Conservation (phyloP, 2,888 invertebrate genomes). For the Lobophora halterata region DNA sequence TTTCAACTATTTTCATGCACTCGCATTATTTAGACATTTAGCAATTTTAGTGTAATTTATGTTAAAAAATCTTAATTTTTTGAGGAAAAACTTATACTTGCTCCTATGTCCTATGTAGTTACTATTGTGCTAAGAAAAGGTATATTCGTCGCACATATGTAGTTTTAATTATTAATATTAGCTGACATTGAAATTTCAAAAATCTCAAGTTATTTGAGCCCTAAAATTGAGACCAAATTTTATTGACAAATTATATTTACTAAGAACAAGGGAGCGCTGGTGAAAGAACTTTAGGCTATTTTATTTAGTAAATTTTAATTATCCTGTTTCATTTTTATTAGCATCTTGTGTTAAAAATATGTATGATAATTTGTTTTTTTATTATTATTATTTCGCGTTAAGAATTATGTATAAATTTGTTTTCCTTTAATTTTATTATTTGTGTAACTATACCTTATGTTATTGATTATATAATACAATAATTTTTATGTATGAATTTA, state of each 20-base stretch:
- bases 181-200: slow-evolving; percentile 20
- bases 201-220: slow-evolving; percentile 36
- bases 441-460: slow-evolving; percentile 79
- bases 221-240: slow-evolving; percentile 75
- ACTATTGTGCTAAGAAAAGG: slow-evolving; percentile 22
- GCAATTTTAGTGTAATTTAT: slow-evolving; percentile 30
- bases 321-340: slow-evolving; percentile 67
- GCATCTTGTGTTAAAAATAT: slow-evolving; percentile 74
- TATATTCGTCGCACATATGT: slow-evolving; percentile 24
- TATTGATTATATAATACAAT: slow-evolving; percentile 80
- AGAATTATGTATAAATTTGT: slow-evolving; percentile 80
- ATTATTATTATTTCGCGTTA: slow-evolving; percentile 71
- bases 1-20: slow-evolving; percentile 24
- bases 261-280: slow-evolving; percentile 56
- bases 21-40: slow-evolving; percentile 34
- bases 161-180: slow-evolving; percentile 21
- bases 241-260: slow-evolving; percentile 48
- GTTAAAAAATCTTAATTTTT: slow-evolving; percentile 23
- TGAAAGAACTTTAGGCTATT: slow-evolving; percentile 49
- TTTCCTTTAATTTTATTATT: slow-evolving; percentile 79
- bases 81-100: slow-evolving; percentile 14
- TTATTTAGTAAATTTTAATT: slow-evolving; percentile 74
- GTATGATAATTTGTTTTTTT: slow-evolving; percentile 72
- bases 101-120: slow-evolving; percentile 13
- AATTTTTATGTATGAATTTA: slow-evolving; percentile 77